A percentile compares a stretch with the other conserved stretches of the same genome.
Conservation (phyloP, 35 echinoderm and acorn worm species). For the Apostichopus californicus region DNA sequence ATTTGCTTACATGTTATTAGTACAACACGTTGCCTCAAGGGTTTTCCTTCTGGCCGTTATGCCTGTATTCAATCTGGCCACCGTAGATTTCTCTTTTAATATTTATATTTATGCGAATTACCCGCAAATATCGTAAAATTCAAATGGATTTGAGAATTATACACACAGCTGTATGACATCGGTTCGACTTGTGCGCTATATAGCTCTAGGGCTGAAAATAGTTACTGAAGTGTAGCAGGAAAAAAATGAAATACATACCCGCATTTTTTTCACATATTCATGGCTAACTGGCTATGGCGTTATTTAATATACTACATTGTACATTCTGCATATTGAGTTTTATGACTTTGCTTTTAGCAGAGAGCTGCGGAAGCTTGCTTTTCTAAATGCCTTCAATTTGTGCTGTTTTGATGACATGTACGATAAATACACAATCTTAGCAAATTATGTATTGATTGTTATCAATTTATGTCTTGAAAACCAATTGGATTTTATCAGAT, state of each 20-base stretch:
- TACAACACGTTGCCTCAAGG: too few relatives aligned
- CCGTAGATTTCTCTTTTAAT: too few relatives aligned
- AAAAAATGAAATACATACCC: background rate
- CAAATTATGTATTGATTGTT: background rate
- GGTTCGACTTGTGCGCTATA: background rate
- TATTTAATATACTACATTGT: background rate
- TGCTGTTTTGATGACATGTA: background rate
- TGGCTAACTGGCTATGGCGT: background rate
- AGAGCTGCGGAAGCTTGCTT: background rate
- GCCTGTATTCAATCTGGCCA: too few relatives aligned
- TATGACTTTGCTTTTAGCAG: background rate
- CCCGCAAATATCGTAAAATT: background rate
- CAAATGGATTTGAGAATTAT: background rate
- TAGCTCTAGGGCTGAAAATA: background rate
- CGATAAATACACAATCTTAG: background rate
- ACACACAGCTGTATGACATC: background rate
- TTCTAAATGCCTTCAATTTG: background rate
- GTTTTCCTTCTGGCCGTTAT: too few relatives aligned
- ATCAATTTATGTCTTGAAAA: background rate
- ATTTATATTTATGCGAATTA: background rate
- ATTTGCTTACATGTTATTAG: too few relatives aligned
- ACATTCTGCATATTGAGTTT: background rate
- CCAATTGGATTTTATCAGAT: too few relatives aligned
- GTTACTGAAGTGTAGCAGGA: background rate
- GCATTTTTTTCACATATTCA: background rate